Evolutionary conservation across 2,797 vertebrate species (phyloP).

Genomic region (Channallabes apus): DNA sequence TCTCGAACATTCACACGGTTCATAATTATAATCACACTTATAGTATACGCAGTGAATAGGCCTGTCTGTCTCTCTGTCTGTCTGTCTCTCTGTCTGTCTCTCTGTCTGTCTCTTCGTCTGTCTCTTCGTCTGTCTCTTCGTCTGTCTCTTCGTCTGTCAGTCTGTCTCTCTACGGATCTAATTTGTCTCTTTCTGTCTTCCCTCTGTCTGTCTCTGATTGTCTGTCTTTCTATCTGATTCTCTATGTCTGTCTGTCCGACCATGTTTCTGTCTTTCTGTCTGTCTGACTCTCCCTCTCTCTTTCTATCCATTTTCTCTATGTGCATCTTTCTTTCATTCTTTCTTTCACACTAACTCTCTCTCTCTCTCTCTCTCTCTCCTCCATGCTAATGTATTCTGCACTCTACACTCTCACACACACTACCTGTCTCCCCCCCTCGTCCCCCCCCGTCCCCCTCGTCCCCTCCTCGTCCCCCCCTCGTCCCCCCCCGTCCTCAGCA

Average conservation of each 20-base stretch:
- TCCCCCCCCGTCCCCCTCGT: too few relatives aligned
- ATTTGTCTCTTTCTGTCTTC: background rate
- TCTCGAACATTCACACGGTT: background rate
- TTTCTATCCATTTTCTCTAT: background rate
- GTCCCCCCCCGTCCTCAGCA: background rate
- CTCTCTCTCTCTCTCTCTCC: background rate
- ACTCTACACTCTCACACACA: background rate
- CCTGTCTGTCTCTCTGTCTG: slow-evolving; percentile 42
- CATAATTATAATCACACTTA: background rate
- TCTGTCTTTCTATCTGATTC: background rate
- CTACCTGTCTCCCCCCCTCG: too few relatives aligned
- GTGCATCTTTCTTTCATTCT: background rate
- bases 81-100: background rate
- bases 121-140: background rate
- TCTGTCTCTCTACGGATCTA: background rate
- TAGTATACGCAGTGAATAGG: background rate
- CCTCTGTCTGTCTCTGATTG: background rate
- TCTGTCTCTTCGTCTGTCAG: background rate
- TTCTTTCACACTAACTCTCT: background rate
- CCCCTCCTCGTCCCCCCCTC: too few relatives aligned
- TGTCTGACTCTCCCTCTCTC: background rate
- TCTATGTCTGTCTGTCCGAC: background rate
- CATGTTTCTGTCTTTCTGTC: background rate
- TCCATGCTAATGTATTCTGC: background rate
- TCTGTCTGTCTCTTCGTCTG: slow-evolving; percentile 25